A percentile compares a stretch with the other conserved stretches of the same genome.
Conservation (phyloP, 2,888 invertebrate genomes). For the Harpagoxenus sublaevis region DNA sequence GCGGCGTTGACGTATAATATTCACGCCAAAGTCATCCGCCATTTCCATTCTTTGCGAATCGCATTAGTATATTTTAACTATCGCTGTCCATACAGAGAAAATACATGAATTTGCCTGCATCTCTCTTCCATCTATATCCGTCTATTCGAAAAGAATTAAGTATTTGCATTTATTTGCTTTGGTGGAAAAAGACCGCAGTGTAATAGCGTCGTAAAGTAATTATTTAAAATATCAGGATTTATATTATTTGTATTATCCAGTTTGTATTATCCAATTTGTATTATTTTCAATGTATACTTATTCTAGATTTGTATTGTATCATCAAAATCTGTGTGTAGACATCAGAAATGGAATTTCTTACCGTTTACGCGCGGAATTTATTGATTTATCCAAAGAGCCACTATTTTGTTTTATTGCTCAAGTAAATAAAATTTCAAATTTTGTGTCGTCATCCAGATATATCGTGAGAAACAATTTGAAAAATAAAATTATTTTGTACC, state of each 20-base stretch:
- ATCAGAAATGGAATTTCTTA: not conserved
- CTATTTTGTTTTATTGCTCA: not conserved
- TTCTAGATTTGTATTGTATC: too few species aligned
- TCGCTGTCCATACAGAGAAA: not conserved
- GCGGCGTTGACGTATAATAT: constrained; percentile 26
- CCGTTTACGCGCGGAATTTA: not conserved
- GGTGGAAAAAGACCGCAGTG: not conserved
- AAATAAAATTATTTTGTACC: not conserved
- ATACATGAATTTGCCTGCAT: constrained; percentile 2
- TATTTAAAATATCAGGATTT: not conserved
- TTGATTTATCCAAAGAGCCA: not conserved
- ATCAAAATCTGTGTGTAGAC: not conserved
- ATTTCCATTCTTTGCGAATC: constrained; percentile 50
- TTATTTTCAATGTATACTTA: too few species aligned
- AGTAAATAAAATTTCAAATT: not conserved
- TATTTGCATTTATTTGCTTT: constrained; percentile 17
- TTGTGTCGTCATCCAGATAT: not conserved
- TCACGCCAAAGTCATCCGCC: constrained; percentile 3
- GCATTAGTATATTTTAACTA: constrained; percentile 53
- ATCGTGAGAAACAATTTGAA: not conserved
- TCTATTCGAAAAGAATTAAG: not conserved
- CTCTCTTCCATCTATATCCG: not conserved
- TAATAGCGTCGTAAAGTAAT: not conserved
- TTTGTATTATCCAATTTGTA: too few species aligned
- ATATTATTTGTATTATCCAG: too few species aligned